Conservation (phyloP, 2,888 invertebrate species). For the Dermolepida albohirtum region DNA sequence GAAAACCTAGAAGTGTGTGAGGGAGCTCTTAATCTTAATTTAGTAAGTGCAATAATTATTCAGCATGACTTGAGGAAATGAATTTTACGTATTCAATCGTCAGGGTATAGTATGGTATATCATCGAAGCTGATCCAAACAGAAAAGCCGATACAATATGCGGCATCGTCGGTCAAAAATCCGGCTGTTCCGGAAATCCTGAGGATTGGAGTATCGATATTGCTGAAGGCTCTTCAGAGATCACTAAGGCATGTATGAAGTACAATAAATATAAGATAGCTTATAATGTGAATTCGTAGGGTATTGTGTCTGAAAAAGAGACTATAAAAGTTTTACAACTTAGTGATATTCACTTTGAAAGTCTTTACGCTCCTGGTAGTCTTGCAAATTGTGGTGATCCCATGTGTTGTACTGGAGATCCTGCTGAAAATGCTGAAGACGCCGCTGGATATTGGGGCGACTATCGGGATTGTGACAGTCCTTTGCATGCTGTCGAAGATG, state of each 20-base stretch:
- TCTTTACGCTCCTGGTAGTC: conserved; percentile 74
- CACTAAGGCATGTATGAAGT: conserved; percentile 24
- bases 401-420: conserved; percentile 80
- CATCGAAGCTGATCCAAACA: conserved; percentile 67
- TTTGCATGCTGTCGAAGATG: conserved; percentile 74
- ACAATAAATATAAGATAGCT: conserved; percentile 37
- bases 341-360: conserved; percentile 87
- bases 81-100: too few relatives aligned
- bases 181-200: conserved; percentile 51
- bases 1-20: conserved; percentile 71
- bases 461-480: conserved; percentile 83
- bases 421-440: conserved; percentile 55
- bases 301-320: conserved; percentile 40
- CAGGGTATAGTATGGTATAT: conserved; percentile 74
- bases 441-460: conserved; percentile 86
- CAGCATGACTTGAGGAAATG: too few relatives aligned
- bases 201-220: conserved; percentile 54
- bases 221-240: conserved; percentile 42
- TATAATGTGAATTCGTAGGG: conserved; percentile 9
- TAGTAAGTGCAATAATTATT: too few relatives aligned
- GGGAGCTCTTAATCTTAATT: conserved; percentile 71
- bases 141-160: conserved; percentile 69
- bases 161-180: conserved; percentile 68
- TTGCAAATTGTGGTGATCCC: conserved; percentile 80
- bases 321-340: conserved; percentile 71